These are phyloP conservation scores for Odontamblyopus lacepedii DNA, from an alignment of 2,797 vertebrate species.

Conservation along the genomic window DNA sequence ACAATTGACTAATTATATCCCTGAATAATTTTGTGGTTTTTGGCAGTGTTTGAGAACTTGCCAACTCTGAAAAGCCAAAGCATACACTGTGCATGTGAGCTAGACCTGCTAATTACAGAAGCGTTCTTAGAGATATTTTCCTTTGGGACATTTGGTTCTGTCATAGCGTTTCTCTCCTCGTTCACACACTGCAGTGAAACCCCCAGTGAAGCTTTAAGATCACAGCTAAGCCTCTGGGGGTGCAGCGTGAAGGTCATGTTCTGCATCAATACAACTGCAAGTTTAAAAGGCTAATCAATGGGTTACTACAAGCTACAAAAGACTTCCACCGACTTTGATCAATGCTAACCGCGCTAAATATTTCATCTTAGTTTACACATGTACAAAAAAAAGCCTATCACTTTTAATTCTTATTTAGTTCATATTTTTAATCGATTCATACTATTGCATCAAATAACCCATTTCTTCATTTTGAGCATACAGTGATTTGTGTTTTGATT, in stretches of 20 bases:
- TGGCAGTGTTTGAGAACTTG: slow-evolving; percentile 1
- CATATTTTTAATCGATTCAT: neutral
- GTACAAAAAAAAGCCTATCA: neutral
- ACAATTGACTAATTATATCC: slow-evolving; percentile 18
- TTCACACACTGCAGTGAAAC: slow-evolving; percentile 37
- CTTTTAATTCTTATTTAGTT: neutral
- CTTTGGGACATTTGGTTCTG: slow-evolving; percentile 7
- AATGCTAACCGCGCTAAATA: slow-evolving; percentile 32
- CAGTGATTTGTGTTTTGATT: too few relatives aligned
- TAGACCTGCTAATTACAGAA: slow-evolving; percentile 17
- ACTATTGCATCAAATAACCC: too few relatives aligned
- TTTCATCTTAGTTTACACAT: slow-evolving; percentile 10
- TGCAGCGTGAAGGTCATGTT: slow-evolving; percentile 43
- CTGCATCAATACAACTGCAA: slow-evolving; percentile 29
- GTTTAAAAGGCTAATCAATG: slow-evolving; percentile 39
- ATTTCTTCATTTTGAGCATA: too few relatives aligned
- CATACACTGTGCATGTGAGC: slow-evolving; percentile 1
- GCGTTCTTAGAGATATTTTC: neutral
- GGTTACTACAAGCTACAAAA: slow-evolving; percentile 20
- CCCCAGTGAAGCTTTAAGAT: slow-evolving; percentile 24
- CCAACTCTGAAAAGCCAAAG: neutral
- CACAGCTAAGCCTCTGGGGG: slow-evolving; percentile 28
- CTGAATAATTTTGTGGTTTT: slow-evolving; percentile 7
- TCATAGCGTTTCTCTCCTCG: slow-evolving; percentile 17
- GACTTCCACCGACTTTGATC: slow-evolving; percentile 18